Conservation (phyloP, 2,888 invertebrate genomes). For the Phorcus lineatus region DNA sequence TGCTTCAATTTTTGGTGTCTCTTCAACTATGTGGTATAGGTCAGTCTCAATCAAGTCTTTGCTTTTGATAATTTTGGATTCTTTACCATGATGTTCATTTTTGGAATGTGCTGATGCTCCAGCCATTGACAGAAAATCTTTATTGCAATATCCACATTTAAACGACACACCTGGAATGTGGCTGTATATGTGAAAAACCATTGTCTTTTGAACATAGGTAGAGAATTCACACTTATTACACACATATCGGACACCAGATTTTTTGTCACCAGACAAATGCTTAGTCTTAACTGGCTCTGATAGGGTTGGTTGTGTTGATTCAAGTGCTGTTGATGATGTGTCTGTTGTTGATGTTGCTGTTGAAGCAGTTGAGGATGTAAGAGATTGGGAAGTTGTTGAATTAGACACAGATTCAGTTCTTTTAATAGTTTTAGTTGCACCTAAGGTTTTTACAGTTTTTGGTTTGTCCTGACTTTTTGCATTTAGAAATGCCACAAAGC, state of each 20-base stretch:
- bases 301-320: background rate
- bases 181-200: slow-evolving; percentile 51
- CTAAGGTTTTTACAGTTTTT: background rate
- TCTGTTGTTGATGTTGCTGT: background rate
- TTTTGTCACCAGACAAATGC: background rate
- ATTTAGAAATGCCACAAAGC: slow-evolving; percentile 38
- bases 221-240: slow-evolving; percentile 50
- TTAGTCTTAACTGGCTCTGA: background rate
- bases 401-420: background rate
- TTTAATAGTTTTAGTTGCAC: background rate
- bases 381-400: background rate
- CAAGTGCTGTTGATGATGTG: background rate
- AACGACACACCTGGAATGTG: slow-evolving; percentile 52
- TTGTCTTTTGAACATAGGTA: slow-evolving; percentile 38
- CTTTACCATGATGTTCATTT: slow-evolving; percentile 42
- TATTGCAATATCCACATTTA: slow-evolving; percentile 48
- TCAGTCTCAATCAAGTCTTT: slow-evolving; percentile 45
- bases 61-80: slow-evolving; percentile 47
- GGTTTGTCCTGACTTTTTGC: slow-evolving; percentile 6
- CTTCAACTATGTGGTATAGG: slow-evolving; percentile 40
- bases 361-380: background rate
- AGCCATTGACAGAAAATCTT: slow-evolving; percentile 44
- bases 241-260: slow-evolving; percentile 28
- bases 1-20: background rate
- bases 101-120: slow-evolving; percentile 47